These are phyloP conservation scores for Aphaenogaster ashmeadi DNA, from an alignment of 1,140 invertebrate species.

Conservation along the genomic window DNA sequence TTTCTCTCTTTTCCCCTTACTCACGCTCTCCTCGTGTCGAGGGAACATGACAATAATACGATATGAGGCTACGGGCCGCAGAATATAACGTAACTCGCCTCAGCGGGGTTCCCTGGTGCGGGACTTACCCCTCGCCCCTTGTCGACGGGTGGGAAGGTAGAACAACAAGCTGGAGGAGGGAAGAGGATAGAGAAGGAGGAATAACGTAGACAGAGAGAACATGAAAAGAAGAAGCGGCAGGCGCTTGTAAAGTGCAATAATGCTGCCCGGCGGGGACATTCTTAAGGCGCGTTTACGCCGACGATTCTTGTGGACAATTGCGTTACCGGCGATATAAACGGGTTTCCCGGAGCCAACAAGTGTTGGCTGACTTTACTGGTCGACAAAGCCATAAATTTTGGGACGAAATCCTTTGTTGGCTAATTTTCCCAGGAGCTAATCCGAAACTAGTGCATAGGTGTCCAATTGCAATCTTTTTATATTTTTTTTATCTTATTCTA, in stretches of 20 bases:
- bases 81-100: conserved; percentile 84
- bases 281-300: conserved; percentile 66
- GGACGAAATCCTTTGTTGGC: background rate
- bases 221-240: conserved; percentile 44
- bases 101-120: conserved; percentile 76
- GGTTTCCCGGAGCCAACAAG: conserved; percentile 33
- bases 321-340: conserved; percentile 46
- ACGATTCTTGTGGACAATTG: conserved; percentile 67
- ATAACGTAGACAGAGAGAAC: conserved; percentile 23
- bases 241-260: conserved; percentile 62
- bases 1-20: conserved; percentile 65
- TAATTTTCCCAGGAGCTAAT: conserved; percentile 9
- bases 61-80: conserved; percentile 84
- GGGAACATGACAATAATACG: conserved; percentile 85
- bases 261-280: conserved; percentile 69
- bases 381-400: conserved; percentile 23
- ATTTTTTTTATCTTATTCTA: background rate
- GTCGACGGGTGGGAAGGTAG: conserved; percentile 21
- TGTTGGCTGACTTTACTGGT: conserved; percentile 44
- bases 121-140: background rate
- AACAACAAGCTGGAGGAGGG: conserved; percentile 28
- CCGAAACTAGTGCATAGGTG: background rate
- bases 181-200: background rate
- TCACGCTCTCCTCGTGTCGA: conserved; percentile 76
- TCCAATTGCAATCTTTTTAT: background rate